Percentiles rank a stretch among this genome's conserved stretches.
Conservation (phyloP, 2,888 invertebrate species). For the Agrochola litura region DNA sequence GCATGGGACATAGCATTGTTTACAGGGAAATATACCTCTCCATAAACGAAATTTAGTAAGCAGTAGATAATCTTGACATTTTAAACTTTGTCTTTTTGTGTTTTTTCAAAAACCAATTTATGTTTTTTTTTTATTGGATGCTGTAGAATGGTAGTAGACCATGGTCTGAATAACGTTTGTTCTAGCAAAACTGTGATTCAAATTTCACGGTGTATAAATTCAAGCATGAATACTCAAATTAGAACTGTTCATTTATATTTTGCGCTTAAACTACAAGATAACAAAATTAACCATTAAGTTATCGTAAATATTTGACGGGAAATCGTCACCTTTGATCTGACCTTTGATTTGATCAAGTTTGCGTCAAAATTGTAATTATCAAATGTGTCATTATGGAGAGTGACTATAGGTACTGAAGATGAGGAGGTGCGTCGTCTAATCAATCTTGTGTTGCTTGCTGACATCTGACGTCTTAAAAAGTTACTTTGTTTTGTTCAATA, state of each 20-base stretch:
- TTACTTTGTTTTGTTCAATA: background rate
- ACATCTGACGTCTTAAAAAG: constrained; percentile 2
- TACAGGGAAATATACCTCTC: too few species aligned
- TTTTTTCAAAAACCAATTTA: too few species aligned
- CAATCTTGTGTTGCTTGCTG: constrained; percentile 43
- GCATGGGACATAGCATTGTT: too few species aligned
- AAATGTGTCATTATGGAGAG: constrained; percentile 30
- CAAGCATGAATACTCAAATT: background rate
- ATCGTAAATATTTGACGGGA: background rate
- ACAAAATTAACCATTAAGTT: constrained; percentile 1
- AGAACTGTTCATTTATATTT: background rate
- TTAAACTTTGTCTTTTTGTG: too few species aligned
- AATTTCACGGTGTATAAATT: too few species aligned
- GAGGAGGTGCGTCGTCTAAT: constrained; percentile 24
- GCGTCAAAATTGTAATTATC: constrained; percentile 38
- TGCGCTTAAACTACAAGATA: background rate
- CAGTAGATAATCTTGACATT: too few species aligned
- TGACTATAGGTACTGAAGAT: constrained; percentile 32
- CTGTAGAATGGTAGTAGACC: too few species aligned
- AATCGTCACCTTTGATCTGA: background rate
- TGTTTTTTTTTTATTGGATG: too few species aligned
- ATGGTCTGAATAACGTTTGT: too few species aligned
- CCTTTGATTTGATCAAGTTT: constrained; percentile 38
- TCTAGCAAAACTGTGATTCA: too few species aligned
- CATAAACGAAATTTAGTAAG: too few species aligned